Base-by-base conservation (phyloP, 2,888 invertebrate species). In the Eupithecia inturbata region DNA sequence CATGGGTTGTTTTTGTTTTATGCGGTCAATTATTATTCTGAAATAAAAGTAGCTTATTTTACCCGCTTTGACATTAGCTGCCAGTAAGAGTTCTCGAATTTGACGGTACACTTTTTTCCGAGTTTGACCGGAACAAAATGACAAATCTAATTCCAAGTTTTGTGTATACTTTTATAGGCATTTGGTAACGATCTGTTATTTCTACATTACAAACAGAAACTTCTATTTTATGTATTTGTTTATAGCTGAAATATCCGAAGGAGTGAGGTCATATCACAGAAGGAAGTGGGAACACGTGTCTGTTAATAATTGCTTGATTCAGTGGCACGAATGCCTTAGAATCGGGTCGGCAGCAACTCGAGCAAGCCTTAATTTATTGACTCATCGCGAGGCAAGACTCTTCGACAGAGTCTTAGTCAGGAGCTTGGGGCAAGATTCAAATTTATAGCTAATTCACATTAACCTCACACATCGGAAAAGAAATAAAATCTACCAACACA, bases 341-440 rank as follows among this genome's bases (percentile, higher is more conserved):
- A 85, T 79, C 85, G 82, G 87, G 85, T 81, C 85, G 83, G 83
- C 83, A 82, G 88, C 84, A 84, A 83, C 82, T 84, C 82, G 82
- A 87, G 81, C 84, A 79, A 72, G 67, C 71, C 75, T 74, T 74
- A 75, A 78, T 77, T 78, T 79, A 78, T 78, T 68, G 74, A 77
- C 70, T 75, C 70, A 74, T 73, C 71, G 74, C 71, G 60, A 69
- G 69, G 69, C 63, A 66, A 63, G 63, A 26, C 57, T 63, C 28
- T 14, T 70, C n/a, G 64, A 53, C 74, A 74, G 73, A 64, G 70
- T 16, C 62, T 53, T 16, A 66, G 45, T 63, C 26, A 75, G 49
- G 10, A 45, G n/a, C 19, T n/a, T 22, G 3, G 22, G 49, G 49
- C 49, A 53, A 49, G n/a, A n/a, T 53, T 53, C 2, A 53, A 49